A percentile compares a stretch with the other conserved stretches of the same genome.
phyloP scores from a whole-genome alignment of 37 sponge, comb jelly and placozoan genomes.

The Corticium candelabrum region DNA sequence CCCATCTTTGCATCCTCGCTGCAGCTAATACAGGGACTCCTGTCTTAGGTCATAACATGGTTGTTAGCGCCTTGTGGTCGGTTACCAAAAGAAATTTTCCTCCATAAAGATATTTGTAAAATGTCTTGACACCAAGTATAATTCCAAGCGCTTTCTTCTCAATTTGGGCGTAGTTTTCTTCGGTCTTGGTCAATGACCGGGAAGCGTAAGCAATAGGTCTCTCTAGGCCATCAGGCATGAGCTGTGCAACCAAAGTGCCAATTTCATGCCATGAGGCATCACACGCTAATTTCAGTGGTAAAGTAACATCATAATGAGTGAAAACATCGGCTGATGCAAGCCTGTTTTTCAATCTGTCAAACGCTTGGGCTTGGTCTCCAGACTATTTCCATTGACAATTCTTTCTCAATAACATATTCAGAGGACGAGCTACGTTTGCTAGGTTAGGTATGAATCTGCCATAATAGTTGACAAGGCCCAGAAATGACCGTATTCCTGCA shows the following conservation, averaged over 20 bases:
- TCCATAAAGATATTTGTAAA: conserved; percentile 57
- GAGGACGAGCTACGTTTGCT: no score
- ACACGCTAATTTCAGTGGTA: conserved; percentile 8
- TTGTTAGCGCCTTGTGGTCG: conserved; percentile 21
- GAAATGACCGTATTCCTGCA: conserved; percentile 21
- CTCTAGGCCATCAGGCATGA: conserved; percentile 18
- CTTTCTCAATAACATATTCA: no score
- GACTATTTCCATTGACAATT: conserved; percentile 19
- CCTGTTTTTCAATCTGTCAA: conserved; percentile 3
- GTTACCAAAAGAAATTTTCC: conserved; percentile 20
- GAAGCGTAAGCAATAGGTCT: conserved; percentile 48
- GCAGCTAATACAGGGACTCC: neutral
- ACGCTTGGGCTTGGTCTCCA: conserved; percentile 6
- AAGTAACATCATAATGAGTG: conserved; percentile 19
- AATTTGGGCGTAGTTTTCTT: conserved; percentile 36
- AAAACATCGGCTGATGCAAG: conserved; percentile 17
- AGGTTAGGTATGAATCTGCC: no score
- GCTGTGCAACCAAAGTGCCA: conserved; percentile 40
- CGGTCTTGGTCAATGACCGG: conserved; percentile 18
- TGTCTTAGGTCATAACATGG: neutral
- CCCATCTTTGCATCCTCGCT: no score
- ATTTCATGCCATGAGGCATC: conserved; percentile 30
- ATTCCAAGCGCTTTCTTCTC: conserved; percentile 39
- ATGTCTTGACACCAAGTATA: conserved; percentile 25
- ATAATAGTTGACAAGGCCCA: no score